Percentiles rank a stretch among this genome's conserved stretches.
These are phyloP conservation scores for Athetis lepigone DNA, from an alignment of 2,888 invertebrate genomes.

Conservation along the genomic window DNA sequence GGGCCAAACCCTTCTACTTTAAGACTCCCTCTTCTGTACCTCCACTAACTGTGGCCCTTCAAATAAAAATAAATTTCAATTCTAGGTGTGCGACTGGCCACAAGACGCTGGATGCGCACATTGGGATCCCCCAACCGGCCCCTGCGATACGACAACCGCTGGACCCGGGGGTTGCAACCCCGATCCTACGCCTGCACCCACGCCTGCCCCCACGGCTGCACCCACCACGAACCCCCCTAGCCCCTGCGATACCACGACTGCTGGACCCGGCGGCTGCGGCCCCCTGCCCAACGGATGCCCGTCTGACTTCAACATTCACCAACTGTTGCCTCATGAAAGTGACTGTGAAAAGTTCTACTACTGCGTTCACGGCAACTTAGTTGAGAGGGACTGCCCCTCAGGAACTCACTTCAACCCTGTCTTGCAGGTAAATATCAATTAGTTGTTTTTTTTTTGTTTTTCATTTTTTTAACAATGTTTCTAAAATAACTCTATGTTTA, in stretches of 20 bases:
- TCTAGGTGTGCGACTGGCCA: not conserved
- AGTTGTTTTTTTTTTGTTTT: no score
- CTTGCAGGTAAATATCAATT: conserved; percentile 29
- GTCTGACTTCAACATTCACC: conserved; percentile 56
- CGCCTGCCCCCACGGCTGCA: not conserved
- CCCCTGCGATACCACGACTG: not conserved
- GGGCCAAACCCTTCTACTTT: no score
- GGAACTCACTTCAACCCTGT: conserved; percentile 62
- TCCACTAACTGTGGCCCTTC: no score
- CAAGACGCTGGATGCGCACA: not conserved
- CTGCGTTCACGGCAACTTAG: conserved; percentile 57
- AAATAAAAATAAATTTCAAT: not conserved
- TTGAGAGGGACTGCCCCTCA: conserved; percentile 49
- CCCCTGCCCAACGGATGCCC: conserved; percentile 66
- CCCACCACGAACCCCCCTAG: not conserved
- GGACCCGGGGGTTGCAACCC: not conserved
- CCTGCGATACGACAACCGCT: not conserved
- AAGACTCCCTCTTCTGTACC: no score
- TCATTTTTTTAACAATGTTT: not conserved
- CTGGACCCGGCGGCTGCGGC: conserved; percentile 5
- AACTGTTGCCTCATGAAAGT: conserved; percentile 63
- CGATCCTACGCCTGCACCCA: not conserved
- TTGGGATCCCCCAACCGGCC: not conserved
- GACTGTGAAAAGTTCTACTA: conserved; percentile 62
- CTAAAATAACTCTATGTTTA: no score